Base-by-base conservation (phyloP, 2,888 invertebrate species). In the Mesoligia furuncula region DNA sequence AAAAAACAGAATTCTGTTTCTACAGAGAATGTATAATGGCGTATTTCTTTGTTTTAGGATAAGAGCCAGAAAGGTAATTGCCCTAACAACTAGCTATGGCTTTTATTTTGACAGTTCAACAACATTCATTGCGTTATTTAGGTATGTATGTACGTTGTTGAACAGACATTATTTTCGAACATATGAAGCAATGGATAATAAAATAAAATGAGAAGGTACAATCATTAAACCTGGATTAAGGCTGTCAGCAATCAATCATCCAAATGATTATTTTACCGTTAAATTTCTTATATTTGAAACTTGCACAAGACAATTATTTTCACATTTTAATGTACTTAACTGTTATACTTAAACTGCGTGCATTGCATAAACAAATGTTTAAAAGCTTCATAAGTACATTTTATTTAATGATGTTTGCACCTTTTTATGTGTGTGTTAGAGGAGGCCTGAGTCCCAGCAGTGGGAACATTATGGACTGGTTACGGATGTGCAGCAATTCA, bases 271-370 rank as follows among this genome's bases (percentile, higher is more conserved):
- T 57, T 48, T 31, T 13, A 77, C 70, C 64, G 57, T 70, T 78
- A 48, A 70, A 61, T 15, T 54, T 61, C 20, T 59, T 31, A 9
- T 6, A n/a, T n/a, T n/a, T n/a, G n/a, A 11, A 65, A 45, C 27
- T 57, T 73, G n/a, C 67, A 31, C 39, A 79, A 68, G 67, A 57
- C 74, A 54, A 67, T 79, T 67, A 73, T 80, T 57, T 78, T 79
- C 59, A 59, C 31, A 57, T 71, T 78, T 72, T n/a, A 15, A 66
- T n/a, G n/a, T n/a, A 42, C 7, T 72, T 72, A 51, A 79, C 15
- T 67, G 36, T 54, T 27, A 59, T 59, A 39, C 54, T 59, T 77
- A 77, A 36, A 59, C 4, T 1, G 9, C 27, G 27, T 65, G 79
- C n/a, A 42, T 79, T 79, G 79, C 59, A 42, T 54, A 54, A 77